phyloP scores from a whole-genome alignment of 2,888 invertebrate genomes.

The Volucella zonaria region DNA sequence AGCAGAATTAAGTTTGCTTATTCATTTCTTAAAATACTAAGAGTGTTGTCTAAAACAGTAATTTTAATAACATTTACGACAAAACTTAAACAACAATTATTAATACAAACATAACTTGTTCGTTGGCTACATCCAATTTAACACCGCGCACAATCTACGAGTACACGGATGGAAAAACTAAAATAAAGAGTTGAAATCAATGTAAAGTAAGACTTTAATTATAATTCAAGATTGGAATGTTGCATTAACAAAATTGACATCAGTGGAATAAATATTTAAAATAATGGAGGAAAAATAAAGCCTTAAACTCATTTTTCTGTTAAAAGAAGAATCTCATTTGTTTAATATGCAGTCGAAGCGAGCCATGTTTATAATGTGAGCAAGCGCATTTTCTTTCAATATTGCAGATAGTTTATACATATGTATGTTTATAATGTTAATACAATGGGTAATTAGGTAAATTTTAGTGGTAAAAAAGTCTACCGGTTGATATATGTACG shows the following conservation, averaged over 20 bases:
- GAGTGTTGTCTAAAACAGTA: slow-evolving; percentile 33
- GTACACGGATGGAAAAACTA: slow-evolving; percentile 7
- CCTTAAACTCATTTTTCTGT: slow-evolving; percentile 8
- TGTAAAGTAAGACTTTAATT: slow-evolving; percentile 29
- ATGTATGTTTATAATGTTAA: slow-evolving; percentile 21
- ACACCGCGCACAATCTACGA: slow-evolving; percentile 26
- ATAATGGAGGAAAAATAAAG: slow-evolving; percentile 7
- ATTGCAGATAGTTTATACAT: slow-evolving; percentile 29
- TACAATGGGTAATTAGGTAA: slow-evolving; percentile 21
- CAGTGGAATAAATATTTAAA: slow-evolving; percentile 40
- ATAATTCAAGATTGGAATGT: slow-evolving; percentile 49
- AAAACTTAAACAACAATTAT: slow-evolving; percentile 52
- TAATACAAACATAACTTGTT: slow-evolving; percentile 53
- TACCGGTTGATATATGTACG: slow-evolving; percentile 74
- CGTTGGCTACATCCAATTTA: slow-evolving; percentile 52
- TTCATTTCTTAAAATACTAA: slow-evolving; percentile 9
- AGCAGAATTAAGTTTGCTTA: slow-evolving; percentile 6
- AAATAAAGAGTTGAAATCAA: slow-evolving; percentile 9
- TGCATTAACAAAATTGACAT: slow-evolving; percentile 46
- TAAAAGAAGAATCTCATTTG: slow-evolving; percentile 35
- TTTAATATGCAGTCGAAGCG: slow-evolving; percentile 12
- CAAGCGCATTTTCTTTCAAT: too few relatives aligned
- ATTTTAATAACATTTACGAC: slow-evolving; percentile 29
- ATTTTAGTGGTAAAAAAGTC: slow-evolving; percentile 45
- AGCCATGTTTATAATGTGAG: neutral